Conservation (phyloP, 2,797 vertebrate genomes). For the Halcyon leucocephala region DNA sequence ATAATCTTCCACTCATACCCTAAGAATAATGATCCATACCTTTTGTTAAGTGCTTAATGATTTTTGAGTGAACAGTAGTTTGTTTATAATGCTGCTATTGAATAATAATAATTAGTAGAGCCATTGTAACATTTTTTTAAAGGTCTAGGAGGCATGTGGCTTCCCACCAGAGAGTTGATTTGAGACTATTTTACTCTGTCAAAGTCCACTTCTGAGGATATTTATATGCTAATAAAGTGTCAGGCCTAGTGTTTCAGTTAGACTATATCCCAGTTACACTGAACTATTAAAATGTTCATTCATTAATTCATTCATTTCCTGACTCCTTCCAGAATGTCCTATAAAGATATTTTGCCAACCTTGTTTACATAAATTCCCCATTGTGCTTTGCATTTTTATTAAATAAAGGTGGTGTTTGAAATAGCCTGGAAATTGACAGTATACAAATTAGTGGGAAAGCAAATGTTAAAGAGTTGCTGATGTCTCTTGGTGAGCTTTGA, state of each 20-base stretch:
- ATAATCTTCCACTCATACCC: background rate
- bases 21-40: background rate
- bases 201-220: background rate
- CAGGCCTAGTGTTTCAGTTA: background rate
- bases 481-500: slow-evolving; percentile 51
- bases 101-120: background rate
- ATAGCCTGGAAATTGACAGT: slow-evolving; percentile 57
- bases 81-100: background rate
- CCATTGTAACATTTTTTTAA: background rate
- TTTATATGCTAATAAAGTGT: background rate
- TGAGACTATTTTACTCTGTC: background rate
- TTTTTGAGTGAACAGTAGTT: slow-evolving; percentile 16
- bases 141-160: background rate
- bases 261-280: background rate
- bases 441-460: slow-evolving; percentile 53
- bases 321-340: slow-evolving; percentile 7
- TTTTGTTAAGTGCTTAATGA: background rate
- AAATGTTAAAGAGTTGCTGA: slow-evolving; percentile 15
- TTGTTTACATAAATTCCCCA: slow-evolving; percentile 54
- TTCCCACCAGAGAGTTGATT: background rate
- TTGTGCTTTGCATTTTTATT: slow-evolving; percentile 67
- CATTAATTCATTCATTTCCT: slow-evolving; percentile 33
- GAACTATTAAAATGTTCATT: background rate
- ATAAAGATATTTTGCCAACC: slow-evolving; percentile 36
- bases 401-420: slow-evolving; percentile 53